These are phyloP conservation scores for Sesamia nonagrioides DNA, from an alignment of 1,140 invertebrate genomes.

Conservation along the genomic window DNA sequence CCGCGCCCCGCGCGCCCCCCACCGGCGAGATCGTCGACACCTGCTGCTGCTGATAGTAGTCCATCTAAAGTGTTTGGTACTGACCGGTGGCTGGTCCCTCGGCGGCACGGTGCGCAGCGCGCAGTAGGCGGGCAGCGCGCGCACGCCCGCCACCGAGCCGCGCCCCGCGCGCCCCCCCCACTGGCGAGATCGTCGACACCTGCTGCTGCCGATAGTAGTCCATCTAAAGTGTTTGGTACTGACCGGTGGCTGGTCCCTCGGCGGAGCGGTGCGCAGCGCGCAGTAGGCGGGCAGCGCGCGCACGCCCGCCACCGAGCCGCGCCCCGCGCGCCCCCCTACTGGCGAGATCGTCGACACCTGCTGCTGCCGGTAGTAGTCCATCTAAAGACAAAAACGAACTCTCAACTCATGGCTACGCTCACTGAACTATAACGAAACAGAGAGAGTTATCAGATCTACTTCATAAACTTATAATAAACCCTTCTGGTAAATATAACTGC, in stretches of 20 bases:
- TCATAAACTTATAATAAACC: no score
- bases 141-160: constrained; percentile 75
- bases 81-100: constrained; percentile 58
- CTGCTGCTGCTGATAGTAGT: constrained; percentile 81
- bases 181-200: constrained; percentile 79
- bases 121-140: constrained; percentile 76
- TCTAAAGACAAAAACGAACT: no score
- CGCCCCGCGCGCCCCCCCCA: constrained; percentile 66
- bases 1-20: constrained; percentile 69
- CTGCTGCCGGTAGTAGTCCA: constrained; percentile 81
- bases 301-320: constrained; percentile 77
- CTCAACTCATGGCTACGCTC: no score
- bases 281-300: constrained; percentile 77
- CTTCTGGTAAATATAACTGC: no score
- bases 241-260: constrained; percentile 62
- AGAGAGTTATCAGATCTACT: no score
- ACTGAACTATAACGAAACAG: no score
- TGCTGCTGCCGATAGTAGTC: constrained; percentile 82
- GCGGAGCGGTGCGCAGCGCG: constrained; percentile 73
- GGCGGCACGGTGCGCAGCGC: constrained; percentile 74
- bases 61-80: constrained; percentile 61
- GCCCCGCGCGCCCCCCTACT: constrained; percentile 63
- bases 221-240: constrained; percentile 57
- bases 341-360: constrained; percentile 82
- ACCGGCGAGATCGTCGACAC: constrained; percentile 80